Base-by-base conservation (phyloP, 2,888 invertebrate genomes). In the Sminthurides aquaticus region DNA sequence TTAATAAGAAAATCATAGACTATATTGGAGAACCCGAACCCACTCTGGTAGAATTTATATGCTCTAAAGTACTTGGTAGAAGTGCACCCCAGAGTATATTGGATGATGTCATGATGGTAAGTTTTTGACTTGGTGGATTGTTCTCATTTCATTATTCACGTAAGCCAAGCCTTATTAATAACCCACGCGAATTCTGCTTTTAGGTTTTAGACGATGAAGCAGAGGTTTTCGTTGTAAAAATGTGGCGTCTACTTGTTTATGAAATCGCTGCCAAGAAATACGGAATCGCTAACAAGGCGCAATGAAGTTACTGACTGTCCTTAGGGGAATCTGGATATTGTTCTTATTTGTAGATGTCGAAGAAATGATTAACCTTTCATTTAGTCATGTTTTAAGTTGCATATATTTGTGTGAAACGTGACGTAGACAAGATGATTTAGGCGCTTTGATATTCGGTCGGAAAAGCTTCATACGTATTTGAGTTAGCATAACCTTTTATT, bases 21-120 rank as follows among this genome's bases (percentile, higher is more conserved):
- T 99, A 98, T 81, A 97, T 99, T 78, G 98, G 99, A 48, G 99
- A 99, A 81, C 98, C 98, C 22, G 99, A 99, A 80, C 92, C 93
- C 29, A 94, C 96, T 18, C 82, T 99, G 62, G 95, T 97, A n/a
- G 97, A 98, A 82, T 99, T 99, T 82, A 98, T 99, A 78, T 98
- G 97, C 82, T 93, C 95, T 77, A 98, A 98, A 83, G 92, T 99
- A 73, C 84, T 95, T 79, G 91, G 91, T 22, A 91, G 94, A 69
- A 91, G 91, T 76, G 86, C 90, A 73, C 98, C 99, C 49, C 90
- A 92, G 80, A 88, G 90, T 76, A 95, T 99, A 78, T 86, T 99
- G 65, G 92, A 95, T 79, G 99, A 99, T 84, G 95, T 99, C 76
- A 92, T 95, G 83, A 96, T 98, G 97, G 98, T 96, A 79, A 79